Evolutionary conservation across 1,140 invertebrate genomes (phyloP).

Genomic region (Pachyrhynchus sulphureomaculatus): DNA sequence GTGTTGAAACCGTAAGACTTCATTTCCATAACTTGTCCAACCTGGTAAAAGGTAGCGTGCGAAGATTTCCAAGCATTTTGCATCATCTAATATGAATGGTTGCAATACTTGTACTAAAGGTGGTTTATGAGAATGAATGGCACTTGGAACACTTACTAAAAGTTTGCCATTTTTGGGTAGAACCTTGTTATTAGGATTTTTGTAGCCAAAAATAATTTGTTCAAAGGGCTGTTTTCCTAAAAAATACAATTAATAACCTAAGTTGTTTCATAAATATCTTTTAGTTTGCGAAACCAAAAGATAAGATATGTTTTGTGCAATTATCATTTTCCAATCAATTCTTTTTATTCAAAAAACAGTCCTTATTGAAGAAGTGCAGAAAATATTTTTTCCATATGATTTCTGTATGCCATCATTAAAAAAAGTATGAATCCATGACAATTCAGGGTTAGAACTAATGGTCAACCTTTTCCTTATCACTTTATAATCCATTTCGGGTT

Average conservation of each 20-base stretch:
- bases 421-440: no score
- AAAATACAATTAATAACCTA: not conserved
- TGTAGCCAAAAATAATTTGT: conserved; percentile 67
- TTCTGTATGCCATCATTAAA: no score
- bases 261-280: no score
- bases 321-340: no score
- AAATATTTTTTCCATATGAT: no score
- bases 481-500: no score
- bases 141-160: conserved; percentile 84
- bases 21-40: conserved; percentile 82
- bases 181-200: conserved; percentile 37
- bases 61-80: conserved; percentile 82
- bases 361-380: no score
- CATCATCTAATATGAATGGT: conserved; percentile 59
- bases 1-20: conserved; percentile 81
- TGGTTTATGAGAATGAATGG: conserved; percentile 90
- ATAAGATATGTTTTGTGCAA: no score
- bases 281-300: no score
- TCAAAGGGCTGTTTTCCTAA: conserved; percentile 83
- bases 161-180: conserved; percentile 60
- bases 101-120: conserved; percentile 70
- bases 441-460: no score
- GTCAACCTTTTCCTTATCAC: no score
- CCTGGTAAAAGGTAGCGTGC: conserved; percentile 82
- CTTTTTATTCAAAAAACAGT: no score